Base-by-base conservation (phyloP, 2,888 invertebrate genomes). In the Acrocera orbiculus region DNA sequence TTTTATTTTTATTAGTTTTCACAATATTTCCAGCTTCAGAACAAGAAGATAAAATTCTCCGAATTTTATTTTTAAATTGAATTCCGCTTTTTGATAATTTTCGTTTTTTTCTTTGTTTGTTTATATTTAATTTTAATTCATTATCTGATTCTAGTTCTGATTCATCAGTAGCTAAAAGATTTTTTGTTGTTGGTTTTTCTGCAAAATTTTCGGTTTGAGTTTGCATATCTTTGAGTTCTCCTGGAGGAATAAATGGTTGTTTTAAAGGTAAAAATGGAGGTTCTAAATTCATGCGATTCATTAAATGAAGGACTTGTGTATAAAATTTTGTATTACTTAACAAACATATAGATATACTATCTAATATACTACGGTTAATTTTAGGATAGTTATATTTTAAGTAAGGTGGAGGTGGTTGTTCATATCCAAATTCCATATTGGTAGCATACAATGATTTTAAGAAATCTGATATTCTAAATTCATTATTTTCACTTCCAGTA, bases 271-370 rank as follows among this genome's bases (percentile, higher is more conserved):
- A 67, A 61, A 93, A 92, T 1, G 93, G 93, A 27, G 77, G 71
- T 13, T 81, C 77, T 30, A 93, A 58, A 54, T 80, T 82, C 87
- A 93, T 87, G 60, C 80, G 82, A 54, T 93, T 93, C 92, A 93
- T 92, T 33, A 93, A 65, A 62, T 93, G 92, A 29, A 93, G 52
- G 8, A 79, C 73, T 67, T 82, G 76, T 2, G 70, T 74, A 52
- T 93, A 93, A 55, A 93, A 82, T 46, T 76, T 73, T 34, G 80
- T 78, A 44, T 83, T 74, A 11, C 69, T 67, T 35, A 76, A 68
- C 36, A 93, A 58, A 16, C 77, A 70, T 54, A 77, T 69, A 4
- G 77, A 68, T 39, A 93, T 86, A 50, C 85, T 83, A 34, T 76
- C 66, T 27, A 85, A 65, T 27, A 77, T 79, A 34, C 68, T 66